Percentiles rank a stretch among this genome's conserved stretches.
These are phyloP conservation scores for Ormyrus pomaceus DNA, from an alignment of 2,888 invertebrate genomes.

Conservation along the genomic window DNA sequence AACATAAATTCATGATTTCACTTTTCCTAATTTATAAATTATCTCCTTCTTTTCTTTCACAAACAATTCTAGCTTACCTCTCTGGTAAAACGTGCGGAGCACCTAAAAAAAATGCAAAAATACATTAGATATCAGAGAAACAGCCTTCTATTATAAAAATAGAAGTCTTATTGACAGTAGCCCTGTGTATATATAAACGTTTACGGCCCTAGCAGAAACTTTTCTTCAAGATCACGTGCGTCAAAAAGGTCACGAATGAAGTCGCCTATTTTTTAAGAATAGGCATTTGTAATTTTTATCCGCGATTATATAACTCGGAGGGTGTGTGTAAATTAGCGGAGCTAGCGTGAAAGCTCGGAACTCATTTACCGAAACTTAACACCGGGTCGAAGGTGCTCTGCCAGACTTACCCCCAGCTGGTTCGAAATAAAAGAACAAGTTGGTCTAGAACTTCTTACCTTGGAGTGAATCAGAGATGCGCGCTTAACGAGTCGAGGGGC, in stretches of 20 bases:
- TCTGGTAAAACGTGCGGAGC: constrained; percentile 67
- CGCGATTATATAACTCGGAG: constrained; percentile 45
- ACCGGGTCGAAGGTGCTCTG: constrained; percentile 5
- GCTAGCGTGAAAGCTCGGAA: not conserved
- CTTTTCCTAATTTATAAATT: constrained; percentile 28
- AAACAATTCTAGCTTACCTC: constrained; percentile 58
- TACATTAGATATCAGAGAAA: constrained; percentile 32
- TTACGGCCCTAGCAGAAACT: constrained; percentile 48
- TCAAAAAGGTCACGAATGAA: constrained; percentile 7
- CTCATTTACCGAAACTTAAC: constrained; percentile 6
- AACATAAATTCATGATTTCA: constrained; percentile 59
- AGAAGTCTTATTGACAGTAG: constrained; percentile 46
- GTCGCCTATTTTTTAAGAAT: not conserved
- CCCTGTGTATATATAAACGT: constrained; percentile 20
- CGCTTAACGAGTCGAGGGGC: constrained; percentile 70
- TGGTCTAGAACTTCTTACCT: constrained; percentile 64
- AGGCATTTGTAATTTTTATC: constrained; percentile 19
- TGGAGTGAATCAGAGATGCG: constrained; percentile 67
- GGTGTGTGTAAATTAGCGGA: constrained; percentile 31
- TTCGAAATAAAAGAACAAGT: not conserved
- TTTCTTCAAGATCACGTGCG: constrained; percentile 44
- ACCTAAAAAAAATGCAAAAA: constrained; percentile 63
- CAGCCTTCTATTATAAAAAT: constrained; percentile 40
- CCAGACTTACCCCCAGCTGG: not conserved
- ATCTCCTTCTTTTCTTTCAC: constrained; percentile 1